Conservation (phyloP, 2,888 invertebrate species). For the Coleophora flavipennella region DNA sequence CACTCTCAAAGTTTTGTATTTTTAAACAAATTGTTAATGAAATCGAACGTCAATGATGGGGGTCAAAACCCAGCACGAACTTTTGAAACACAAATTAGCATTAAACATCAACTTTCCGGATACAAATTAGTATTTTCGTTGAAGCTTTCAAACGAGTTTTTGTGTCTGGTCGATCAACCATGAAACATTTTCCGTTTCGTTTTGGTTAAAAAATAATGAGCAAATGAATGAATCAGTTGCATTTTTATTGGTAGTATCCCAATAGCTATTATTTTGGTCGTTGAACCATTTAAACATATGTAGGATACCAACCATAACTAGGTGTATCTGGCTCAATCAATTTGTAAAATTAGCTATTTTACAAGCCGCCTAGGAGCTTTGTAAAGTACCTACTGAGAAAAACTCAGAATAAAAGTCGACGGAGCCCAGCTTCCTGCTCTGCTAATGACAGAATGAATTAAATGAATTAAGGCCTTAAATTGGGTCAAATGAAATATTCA, state of each 20-base stretch:
- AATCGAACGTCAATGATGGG: background rate
- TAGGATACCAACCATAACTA: too few species aligned
- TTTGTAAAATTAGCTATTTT: too few species aligned
- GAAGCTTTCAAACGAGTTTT: conserved; percentile 29
- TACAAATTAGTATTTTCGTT: conserved; percentile 26
- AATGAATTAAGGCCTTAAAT: too few species aligned
- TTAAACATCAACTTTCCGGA: conserved; percentile 4
- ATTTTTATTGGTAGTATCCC: conserved; percentile 6
- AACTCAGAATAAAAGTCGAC: too few species aligned
- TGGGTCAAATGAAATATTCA: too few species aligned
- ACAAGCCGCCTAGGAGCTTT: too few species aligned
- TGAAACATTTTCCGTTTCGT: conserved; percentile 42
- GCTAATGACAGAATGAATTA: too few species aligned
- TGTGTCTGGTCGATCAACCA: conserved; percentile 45
- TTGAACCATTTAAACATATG: conserved; percentile 1
- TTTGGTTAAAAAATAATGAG: background rate
- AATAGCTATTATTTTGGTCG: conserved; percentile 17
- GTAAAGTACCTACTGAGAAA: too few species aligned
- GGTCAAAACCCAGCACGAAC: background rate
- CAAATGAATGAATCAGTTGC: background rate
- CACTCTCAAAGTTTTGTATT: too few species aligned
- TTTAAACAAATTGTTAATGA: background rate
- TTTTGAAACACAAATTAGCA: background rate
- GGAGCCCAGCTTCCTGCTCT: too few species aligned
- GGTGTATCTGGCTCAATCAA: too few species aligned